phyloP scores from a whole-genome alignment of 2,797 vertebrate species.

The Muscicapa comitata region DNA sequence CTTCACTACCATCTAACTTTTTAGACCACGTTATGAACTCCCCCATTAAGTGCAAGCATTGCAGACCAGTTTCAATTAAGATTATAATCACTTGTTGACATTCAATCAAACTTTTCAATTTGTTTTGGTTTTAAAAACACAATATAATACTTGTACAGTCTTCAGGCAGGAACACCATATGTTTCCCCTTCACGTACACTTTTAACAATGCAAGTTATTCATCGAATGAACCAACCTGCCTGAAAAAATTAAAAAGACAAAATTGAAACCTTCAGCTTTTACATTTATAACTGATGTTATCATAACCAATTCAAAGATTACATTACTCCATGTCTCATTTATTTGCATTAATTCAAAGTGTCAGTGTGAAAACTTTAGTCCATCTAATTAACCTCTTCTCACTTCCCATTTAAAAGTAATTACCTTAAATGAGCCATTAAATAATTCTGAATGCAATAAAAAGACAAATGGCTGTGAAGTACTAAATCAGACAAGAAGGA shows the following conservation, averaged over 20 bases:
- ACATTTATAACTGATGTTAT: slow-evolving; percentile 32
- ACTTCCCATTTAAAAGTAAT: slow-evolving; percentile 54
- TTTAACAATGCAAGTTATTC: slow-evolving; percentile 64
- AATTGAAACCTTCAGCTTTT: slow-evolving; percentile 35
- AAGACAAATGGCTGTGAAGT: not conserved
- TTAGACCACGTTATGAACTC: slow-evolving; percentile 37
- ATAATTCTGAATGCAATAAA: slow-evolving; percentile 35
- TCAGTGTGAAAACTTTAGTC: slow-evolving; percentile 40
- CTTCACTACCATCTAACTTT: slow-evolving; percentile 60
- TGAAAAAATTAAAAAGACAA: slow-evolving; percentile 6
- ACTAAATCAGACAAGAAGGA: slow-evolving; percentile 5
- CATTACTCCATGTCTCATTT: slow-evolving; percentile 38
- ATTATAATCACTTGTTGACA: slow-evolving; percentile 65
- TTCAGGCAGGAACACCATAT: slow-evolving; percentile 64
- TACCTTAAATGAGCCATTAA: slow-evolving; percentile 55
- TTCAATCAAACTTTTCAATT: slow-evolving; percentile 53
- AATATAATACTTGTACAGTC: slow-evolving; percentile 56
- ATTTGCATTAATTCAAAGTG: slow-evolving; percentile 47
- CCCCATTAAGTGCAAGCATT: slow-evolving; percentile 28
- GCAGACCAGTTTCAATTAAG: slow-evolving; percentile 57
- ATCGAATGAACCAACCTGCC: not conserved
- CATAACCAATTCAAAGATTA: not conserved
- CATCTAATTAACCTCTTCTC: slow-evolving; percentile 45
- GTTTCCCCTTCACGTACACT: slow-evolving; percentile 49
- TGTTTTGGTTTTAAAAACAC: slow-evolving; percentile 55